Base-by-base conservation (phyloP, 2,888 invertebrate genomes). In the Cacoxenus indagator region DNA sequence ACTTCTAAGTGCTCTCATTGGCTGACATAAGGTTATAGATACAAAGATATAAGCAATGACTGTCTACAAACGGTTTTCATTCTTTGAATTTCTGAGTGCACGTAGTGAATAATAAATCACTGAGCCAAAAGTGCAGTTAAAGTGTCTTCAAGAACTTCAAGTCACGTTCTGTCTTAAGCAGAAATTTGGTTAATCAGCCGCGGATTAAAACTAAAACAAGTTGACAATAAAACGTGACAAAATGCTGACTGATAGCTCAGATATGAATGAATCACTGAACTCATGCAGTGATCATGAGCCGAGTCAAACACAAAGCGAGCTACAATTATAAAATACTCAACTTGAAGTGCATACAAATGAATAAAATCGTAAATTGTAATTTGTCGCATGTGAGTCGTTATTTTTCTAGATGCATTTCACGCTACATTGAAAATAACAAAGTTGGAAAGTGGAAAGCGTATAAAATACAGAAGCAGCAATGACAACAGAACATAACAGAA, bases 261-360 rank as follows among this genome's bases (percentile, higher is more conserved):
- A 76, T 74, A 72, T 67, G 31, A 74, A 76, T 48, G 48, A 8
- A 37, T 37, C 3, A 22, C 8, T 19, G 19, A 6, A 51, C 22
- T 8, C 6, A 37, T 11, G 9, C 9, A 37, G 37, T 4, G 37
- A 37, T 71, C 73, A 69, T 73, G 71, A 68, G 64, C 66, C 59
- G 29, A 48, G 19, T 22, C 37, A 43, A 43, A 76, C 71, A 73
- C 68, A 67, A 46, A 65, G 69, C 62, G 57, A 67, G 67, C 65
- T 64, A 43, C 29, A 14, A 14, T 19, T 17, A 9, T 77, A 78
- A 80, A 80, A 73, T 69, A 75, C 73, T 45, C 67, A 69, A 80
- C 82, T 80, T 80, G 70, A 80, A 65, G 72, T 72, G 64, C 31
- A 74, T 70, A 80, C 81, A 80, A 82, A 82, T 80, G n/a, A n/a